phyloP scores from a whole-genome alignment of 2,113 vertebrate species.

The Protobothrops mucrosquamatus region DNA sequence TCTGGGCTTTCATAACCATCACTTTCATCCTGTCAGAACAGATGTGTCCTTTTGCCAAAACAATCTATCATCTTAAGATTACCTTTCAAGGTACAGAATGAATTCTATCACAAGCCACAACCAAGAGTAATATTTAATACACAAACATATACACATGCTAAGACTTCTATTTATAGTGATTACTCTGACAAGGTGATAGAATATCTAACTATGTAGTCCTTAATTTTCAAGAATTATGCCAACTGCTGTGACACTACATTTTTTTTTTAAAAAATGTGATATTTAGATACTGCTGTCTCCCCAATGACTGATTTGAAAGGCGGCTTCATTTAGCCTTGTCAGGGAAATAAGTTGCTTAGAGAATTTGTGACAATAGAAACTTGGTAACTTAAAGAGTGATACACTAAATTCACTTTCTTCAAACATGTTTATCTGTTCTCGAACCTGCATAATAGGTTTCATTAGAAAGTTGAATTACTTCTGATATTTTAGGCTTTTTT shows the following conservation, averaged over 20 bases:
- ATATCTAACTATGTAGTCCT: neutral
- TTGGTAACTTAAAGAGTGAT: neutral
- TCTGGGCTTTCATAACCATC: slow-evolving; percentile 90
- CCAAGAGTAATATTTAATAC: neutral
- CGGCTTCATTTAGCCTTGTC: neutral
- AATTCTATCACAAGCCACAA: neutral
- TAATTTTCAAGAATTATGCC: neutral
- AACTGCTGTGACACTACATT: neutral
- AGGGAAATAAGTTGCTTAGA: neutral
- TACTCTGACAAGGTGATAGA: neutral
- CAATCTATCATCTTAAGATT: neutral
- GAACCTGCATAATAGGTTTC: neutral
- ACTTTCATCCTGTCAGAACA: slow-evolving; percentile 72
- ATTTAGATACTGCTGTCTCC: neutral
- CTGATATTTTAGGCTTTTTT: neutral
- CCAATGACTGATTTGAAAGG: neutral
- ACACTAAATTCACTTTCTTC: neutral
- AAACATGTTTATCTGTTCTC: neutral
- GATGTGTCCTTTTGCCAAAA: neutral
- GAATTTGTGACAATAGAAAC: neutral
- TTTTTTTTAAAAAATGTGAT: neutral
- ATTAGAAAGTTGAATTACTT: neutral
- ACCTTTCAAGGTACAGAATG: slow-evolving; percentile 7
- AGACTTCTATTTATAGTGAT: neutral
- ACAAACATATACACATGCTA: neutral